Evolutionary conservation across 2,888 invertebrate species (phyloP), one percentile per base, ranked within the genome.

Genomic region (Agriotes lineatus): DNA sequence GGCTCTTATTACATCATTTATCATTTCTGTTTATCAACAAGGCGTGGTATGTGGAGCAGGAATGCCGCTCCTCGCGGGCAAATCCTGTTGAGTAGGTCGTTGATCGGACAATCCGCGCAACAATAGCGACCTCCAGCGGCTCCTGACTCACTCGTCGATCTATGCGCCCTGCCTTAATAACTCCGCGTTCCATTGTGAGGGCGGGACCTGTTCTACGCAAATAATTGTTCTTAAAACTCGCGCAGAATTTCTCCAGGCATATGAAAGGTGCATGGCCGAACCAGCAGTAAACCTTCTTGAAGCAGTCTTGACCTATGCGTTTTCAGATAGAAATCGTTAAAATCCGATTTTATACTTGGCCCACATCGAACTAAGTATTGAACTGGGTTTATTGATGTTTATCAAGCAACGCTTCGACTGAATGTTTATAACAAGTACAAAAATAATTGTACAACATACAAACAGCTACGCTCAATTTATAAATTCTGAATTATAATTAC

Each of bases 211-310:
- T 18, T 18, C 9, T 42, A 42, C 14, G 37, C 7, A 45, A 20
- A 45, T 45, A 14, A 39, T 45, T 9, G 19, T 14, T n/a, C n/a
- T 45, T 19, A 22, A 16, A 22, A 22, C 2, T 12, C n/a, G 7
- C 7, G 7, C 5, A 33, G 5, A 52, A 33, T 52, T 52, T 52
- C 52, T 33, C 52, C 52, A 20, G 48, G 48, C 22, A 48, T 48
- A 10, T 48, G 48, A 52, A 52, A 52, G 52, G 52, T 39, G 56
- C 56, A 56, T 56, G 56, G 56, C 19, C 56, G 56, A 39, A 39
- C 20, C 1, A 39, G 56, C 10, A 35, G 39, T 56, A 56, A 56
- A 56, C 56, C 56, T 52, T 52, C 52, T 33, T 52, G 33, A 52
- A 52, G n/a, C 16, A 52, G 4, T 52, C 52, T 52, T 52, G 52